A percentile compares a stretch with the other conserved stretches of the same genome.
These are phyloP conservation scores for Periphyllus acericola DNA, from an alignment of 2,888 invertebrate genomes.

Conservation along the genomic window DNA sequence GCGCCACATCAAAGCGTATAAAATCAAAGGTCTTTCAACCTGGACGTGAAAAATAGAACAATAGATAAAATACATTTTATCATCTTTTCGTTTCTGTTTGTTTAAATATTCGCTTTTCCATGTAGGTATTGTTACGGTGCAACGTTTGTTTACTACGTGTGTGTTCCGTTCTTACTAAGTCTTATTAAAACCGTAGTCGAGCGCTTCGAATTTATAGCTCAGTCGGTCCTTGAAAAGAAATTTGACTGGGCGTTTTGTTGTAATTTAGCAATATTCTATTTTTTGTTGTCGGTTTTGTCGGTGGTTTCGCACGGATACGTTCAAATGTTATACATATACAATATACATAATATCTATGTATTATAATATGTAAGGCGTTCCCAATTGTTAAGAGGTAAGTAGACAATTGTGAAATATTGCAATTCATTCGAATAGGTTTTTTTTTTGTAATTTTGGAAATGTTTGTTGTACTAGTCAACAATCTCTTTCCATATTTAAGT, in stretches of 20 bases:
- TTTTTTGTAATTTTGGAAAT: no score
- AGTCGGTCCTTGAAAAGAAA: conserved; percentile 3
- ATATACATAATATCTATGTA: background rate
- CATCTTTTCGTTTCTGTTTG: background rate
- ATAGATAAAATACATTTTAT: conserved; percentile 5
- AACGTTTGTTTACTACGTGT: background rate
- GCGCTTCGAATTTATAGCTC: background rate
- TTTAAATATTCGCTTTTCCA: background rate
- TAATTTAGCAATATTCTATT: background rate
- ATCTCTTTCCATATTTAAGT: background rate
- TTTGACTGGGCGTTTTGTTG: background rate
- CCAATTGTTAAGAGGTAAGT: background rate
- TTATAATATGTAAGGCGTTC: background rate
- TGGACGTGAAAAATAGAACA: conserved; percentile 7
- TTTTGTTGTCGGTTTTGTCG: background rate
- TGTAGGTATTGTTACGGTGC: background rate
- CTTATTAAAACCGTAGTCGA: background rate
- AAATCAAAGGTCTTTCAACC: conserved; percentile 38
- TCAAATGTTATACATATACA: background rate
- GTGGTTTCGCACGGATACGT: background rate
- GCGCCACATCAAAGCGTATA: conserved; percentile 19
- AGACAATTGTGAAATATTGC: background rate
- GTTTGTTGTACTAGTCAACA: background rate
- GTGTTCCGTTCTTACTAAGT: background rate
- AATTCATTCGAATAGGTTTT: background rate